Evolutionary conservation across 2,888 invertebrate species (phyloP), one percentile per base, ranked within the genome.

Genomic region (Agrypnus murinus): DNA sequence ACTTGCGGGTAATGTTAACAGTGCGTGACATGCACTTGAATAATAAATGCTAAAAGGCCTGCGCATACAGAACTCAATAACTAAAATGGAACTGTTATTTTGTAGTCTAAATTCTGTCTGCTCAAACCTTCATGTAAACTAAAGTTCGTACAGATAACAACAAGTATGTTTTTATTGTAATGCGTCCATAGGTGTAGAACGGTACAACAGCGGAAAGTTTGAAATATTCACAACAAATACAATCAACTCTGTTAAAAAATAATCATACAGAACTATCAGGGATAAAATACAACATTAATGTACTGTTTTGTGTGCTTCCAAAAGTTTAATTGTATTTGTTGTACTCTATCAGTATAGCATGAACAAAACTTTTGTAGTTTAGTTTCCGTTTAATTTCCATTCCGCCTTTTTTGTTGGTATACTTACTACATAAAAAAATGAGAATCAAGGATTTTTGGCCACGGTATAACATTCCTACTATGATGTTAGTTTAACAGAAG

Each of bases 1-100:
- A 76, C 67, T 72, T 62, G 67, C 72, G 69, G 57, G 65, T 77
- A 77, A 73, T 75, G 71, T 77, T 79, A 81, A 84, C 83, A 83
- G 82, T 84, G 83, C 81, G 80, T 80, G 80, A 82, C 76, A 77
- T 78, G 77, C 74, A 76, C 73, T 73, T 65, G 59, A 69, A 59
- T 67, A 62, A 32, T 58, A 63, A 63, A 63, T 34, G 19, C 31
- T 32, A 14, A 62, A 34, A 48, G 19, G 50, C 50, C 50, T 55
- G 34, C 19, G 63, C 53, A 66, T 40, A 60, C 50, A 53, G 46
- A 53, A 53, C 40, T 32, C 62, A 62, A 62, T 55, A 67, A 60
- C 25, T 34, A 15, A 55, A 25, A 8, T 6, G 4, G 2, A 48
- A 48, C 19, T 25, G 19, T 10, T 19, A 38, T 2, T 4, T 2